phyloP scores from a whole-genome alignment of 2,113 vertebrate genomes.

The Stercorarius parasiticus region DNA sequence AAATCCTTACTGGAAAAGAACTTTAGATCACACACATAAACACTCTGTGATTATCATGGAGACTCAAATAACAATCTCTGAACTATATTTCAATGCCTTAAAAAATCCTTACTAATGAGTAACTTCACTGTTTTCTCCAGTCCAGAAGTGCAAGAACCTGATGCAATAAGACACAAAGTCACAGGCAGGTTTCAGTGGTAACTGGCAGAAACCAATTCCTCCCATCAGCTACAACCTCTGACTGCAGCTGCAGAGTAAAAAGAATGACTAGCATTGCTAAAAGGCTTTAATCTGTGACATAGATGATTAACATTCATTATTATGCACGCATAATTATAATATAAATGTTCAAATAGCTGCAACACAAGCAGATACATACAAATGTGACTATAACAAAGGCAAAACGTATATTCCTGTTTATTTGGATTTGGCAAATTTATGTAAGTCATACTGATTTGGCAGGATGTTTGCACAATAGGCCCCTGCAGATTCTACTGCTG shows the following conservation, averaged over 20 bases:
- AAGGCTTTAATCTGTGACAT: background rate
- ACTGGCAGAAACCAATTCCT: background rate
- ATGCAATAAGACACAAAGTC: background rate
- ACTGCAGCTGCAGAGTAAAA: background rate
- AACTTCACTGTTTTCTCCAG: background rate
- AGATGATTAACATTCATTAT: background rate
- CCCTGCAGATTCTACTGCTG: background rate
- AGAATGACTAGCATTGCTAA: background rate
- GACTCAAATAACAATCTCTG: background rate
- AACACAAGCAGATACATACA: background rate
- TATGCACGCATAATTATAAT: background rate
- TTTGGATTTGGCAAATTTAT: background rate
- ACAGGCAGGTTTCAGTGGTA: background rate
- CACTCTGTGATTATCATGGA: background rate
- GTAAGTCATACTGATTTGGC: background rate
- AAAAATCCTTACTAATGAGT: background rate
- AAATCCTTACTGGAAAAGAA: background rate
- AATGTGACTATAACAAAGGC: background rate
- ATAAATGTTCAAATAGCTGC: background rate
- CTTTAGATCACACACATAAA: background rate
- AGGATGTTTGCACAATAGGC: background rate
- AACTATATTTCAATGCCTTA: background rate
- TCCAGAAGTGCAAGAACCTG: background rate
- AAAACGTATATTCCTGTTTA: background rate
- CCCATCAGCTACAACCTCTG: background rate